Evolutionary conservation across 2,113 vertebrate species (phyloP).

Genomic region (Macrotis lagotis): DNA sequence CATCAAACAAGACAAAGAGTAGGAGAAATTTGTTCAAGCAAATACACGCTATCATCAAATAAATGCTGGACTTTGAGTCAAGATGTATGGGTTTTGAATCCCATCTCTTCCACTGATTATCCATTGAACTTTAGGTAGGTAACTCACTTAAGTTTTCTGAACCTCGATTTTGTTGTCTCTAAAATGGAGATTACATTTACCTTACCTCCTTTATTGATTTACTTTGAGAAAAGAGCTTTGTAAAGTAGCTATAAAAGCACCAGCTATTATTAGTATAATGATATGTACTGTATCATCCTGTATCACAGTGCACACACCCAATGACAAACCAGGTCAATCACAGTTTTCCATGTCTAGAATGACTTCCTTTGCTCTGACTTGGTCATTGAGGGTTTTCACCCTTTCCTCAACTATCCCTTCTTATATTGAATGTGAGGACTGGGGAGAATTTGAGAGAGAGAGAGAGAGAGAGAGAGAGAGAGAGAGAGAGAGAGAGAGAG

Average conservation of each 20-base stretch:
- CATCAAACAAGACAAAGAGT: neutral
- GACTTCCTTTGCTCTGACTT: neutral
- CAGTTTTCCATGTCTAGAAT: neutral
- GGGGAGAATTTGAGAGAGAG: too few species aligned
- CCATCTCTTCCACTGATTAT: neutral
- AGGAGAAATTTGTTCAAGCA: neutral
- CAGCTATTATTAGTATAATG: neutral
- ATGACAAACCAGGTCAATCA: neutral
- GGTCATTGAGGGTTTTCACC: neutral
- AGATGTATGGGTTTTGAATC: neutral
- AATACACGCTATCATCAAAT: neutral
- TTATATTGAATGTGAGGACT: too few species aligned
- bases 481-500: too few species aligned
- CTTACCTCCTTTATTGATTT: neutral
- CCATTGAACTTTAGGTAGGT: neutral
- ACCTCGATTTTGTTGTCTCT: neutral
- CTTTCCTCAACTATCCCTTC: fast-evolving
- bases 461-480: too few species aligned
- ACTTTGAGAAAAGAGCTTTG: neutral
- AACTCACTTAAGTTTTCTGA: neutral
- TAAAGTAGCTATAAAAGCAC: neutral
- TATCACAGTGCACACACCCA: neutral
- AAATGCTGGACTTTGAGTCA: neutral
- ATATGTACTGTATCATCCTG: neutral
- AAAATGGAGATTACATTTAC: neutral